A percentile compares a stretch with the other conserved stretches of the same genome.
phyloP scores from a whole-genome alignment of 2,888 invertebrate species.

The Patella ulyssiponensis region DNA sequence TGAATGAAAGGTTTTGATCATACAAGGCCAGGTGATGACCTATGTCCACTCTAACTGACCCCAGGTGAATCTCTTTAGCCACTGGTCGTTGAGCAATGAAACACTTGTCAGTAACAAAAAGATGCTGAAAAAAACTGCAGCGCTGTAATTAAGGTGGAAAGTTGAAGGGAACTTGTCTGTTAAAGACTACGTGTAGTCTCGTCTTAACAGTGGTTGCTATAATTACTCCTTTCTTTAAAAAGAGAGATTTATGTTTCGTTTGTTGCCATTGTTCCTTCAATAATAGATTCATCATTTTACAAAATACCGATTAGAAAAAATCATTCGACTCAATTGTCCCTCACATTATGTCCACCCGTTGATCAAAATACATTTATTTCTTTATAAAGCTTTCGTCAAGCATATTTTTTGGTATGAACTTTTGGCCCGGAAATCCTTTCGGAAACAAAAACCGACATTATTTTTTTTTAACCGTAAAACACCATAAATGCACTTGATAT shows the following conservation, averaged over 20 bases:
- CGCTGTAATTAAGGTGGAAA: background rate
- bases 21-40: constrained; percentile 1
- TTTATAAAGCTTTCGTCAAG: too few relatives aligned
- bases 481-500: too few relatives aligned
- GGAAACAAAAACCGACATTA: too few relatives aligned
- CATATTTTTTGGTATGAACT: too few relatives aligned
- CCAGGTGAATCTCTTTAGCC: background rate
- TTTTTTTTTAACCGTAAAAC: too few relatives aligned
- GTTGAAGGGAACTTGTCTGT: background rate
- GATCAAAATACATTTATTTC: too few relatives aligned
- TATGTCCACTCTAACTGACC: background rate
- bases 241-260: background rate
- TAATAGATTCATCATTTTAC: background rate
- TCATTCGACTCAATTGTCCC: background rate
- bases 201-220: background rate
- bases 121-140: background rate
- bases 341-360: too few relatives aligned
- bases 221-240: background rate
- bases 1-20: too few relatives aligned
- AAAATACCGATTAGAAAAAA: background rate
- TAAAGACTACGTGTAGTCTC: background rate
- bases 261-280: background rate
- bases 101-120: background rate
- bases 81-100: background rate
- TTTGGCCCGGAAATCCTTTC: too few relatives aligned